Base-by-base conservation (phyloP, 2,797 vertebrate species). In the Melanotaenia maccullochi region DNA sequence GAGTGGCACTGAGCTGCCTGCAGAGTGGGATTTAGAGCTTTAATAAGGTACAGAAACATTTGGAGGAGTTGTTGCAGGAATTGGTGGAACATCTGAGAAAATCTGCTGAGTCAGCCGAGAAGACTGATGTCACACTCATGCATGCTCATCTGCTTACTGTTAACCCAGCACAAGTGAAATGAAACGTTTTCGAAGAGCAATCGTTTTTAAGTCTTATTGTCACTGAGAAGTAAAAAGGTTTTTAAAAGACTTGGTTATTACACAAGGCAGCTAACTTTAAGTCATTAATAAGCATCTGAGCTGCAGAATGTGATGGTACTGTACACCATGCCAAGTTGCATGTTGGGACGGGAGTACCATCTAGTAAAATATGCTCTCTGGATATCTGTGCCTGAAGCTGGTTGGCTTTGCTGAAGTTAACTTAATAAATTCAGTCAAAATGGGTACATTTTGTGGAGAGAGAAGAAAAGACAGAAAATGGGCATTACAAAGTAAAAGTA, bases 1-100 rank as follows among this genome's bases (percentile, higher is more conserved):
- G 67, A 81, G 81, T 77, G 81, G 80, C 18, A 73, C 60, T 77
- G 78, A 84, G 85, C 81, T 73, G 68, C 68, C 36, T 49, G 62
- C 61, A 33, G 58, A 42, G 66, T 33, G 61, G 70, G 42, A 35
- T 42, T 59, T 68, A 56, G 55, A 61, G 59, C 25, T 55, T 38
- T 49, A 73, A 75, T 70, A 60, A 81, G 76, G 66, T 70, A 66
- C 59, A 25, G 78, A 71, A 68, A 75, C 65, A 38, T 49, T 64
- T 49, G 20, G 12, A 38, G 30, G 30, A 63, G 49, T 68, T 61
- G 47, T 54, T 58, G 20, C 30, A 66, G 14, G 24, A 58, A 18
- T 8, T 42, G 8, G 30, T 59, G n/a, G 4, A 7, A 18, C 51
- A 62, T 63, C 61, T 60, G 40, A 28, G n/a, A 14, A 51, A 62